Evolutionary conservation across 92 coral and sea anemone genomes (phyloP).

Genomic region (Isaurus tuberculatus): DNA sequence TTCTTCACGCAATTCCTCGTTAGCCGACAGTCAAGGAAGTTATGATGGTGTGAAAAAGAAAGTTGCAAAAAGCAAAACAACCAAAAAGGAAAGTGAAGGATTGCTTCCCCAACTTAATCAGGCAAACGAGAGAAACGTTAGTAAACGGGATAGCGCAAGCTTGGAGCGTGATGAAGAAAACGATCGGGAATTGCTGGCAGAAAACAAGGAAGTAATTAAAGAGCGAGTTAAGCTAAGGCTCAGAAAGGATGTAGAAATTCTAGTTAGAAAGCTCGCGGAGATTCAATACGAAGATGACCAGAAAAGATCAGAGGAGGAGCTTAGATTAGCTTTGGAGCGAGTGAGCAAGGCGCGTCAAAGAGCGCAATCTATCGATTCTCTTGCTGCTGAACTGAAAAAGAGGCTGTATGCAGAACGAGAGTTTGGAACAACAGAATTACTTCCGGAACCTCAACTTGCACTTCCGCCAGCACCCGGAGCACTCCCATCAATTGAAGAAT

Average conservation of each 20-base stretch:
- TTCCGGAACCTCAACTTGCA: conserved; percentile 31
- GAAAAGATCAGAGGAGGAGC: conserved; percentile 74
- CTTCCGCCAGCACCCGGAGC: conserved; percentile 23
- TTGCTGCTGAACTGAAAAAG: conserved; percentile 68
- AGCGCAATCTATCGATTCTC: conserved; percentile 61
- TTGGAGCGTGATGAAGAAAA: background rate
- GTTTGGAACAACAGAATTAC: conserved; percentile 62
- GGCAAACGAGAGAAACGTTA: background rate
- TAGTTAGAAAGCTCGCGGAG: conserved; percentile 91
- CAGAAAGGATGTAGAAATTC: conserved; percentile 73
- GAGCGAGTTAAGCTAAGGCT: conserved; percentile 59
- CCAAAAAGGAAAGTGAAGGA: background rate
- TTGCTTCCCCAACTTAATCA: conserved; percentile 22
- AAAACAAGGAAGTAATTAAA: conserved; percentile 33
- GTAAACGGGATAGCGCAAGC: background rate
- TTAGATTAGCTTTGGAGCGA: conserved; percentile 80
- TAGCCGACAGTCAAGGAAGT: background rate
- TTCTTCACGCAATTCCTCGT: conserved; percentile 28
- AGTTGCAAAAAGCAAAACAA: background rate
- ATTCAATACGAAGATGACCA: conserved; percentile 89
- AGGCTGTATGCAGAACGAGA: conserved; percentile 75
- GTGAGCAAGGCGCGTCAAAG: conserved; percentile 75
- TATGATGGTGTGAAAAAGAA: conserved; percentile 7
- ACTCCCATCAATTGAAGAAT: conserved; percentile 34
- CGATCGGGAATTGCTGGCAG: background rate